Base-by-base conservation (phyloP, 2,888 invertebrate genomes). In the Spilarctia lutea region DNA sequence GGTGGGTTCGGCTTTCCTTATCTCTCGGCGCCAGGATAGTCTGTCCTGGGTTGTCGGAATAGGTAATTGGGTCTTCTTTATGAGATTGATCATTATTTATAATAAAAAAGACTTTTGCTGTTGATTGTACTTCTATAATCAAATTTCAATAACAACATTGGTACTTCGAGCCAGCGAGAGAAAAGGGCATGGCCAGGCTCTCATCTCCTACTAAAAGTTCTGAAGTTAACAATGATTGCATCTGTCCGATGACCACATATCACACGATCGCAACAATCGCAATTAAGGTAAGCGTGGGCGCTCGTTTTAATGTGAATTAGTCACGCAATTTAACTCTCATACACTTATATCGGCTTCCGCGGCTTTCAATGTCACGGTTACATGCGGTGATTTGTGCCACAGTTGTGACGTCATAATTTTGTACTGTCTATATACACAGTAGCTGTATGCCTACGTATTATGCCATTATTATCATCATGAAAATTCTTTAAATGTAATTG, bases 281-380 rank as follows among this genome's bases (percentile, higher is more conserved):
- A 63, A 63, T 30, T 63, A 30, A 63, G 68, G 75, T 39, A 30
- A 56, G 79, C 85, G 81, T 85, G 79, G 83, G 82, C 75, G 79
- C 78, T 73, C 76, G 74, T 81, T 83, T 84, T 82, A 80, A 85
- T 77, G 74, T 71, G 72, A 75, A 85, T 88, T 84, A 86, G 89
- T 86, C 84, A 88, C 82, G 87, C 81, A 79, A 76, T 81, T 85
- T 75, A 83, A 81, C 80, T 81, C 78, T 75, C 75, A 81, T 73
- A 79, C 60, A 27, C 39, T 27, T 27, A 39, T 79, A 24, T 73
- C 72, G 72, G 81, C 82, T 84, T 83, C 85, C 83, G 82, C 48
- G 11, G 60, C 71, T 69, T 74, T 80, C 87, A 87, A 88, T 88
- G 87, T 88, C 86, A 88, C 71, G 88, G 88, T 60, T 82, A 68